phyloP scores from a whole-genome alignment of 1,140 invertebrate species.

The Radopholus similis region DNA sequence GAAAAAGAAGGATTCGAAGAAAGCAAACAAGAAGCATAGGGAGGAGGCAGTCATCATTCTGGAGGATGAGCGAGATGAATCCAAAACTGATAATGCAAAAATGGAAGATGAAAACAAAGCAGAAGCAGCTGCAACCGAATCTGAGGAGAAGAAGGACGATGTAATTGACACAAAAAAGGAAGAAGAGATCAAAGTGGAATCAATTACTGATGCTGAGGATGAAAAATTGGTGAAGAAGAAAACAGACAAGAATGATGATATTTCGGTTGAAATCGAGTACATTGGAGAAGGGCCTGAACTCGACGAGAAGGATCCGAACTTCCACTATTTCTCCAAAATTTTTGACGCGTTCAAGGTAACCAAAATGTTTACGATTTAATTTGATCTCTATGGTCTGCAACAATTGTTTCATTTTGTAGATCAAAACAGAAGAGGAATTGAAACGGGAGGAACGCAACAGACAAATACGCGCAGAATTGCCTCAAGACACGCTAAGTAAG shows the following conservation, averaged over 20 bases:
- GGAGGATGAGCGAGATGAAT: constrained; percentile 23
- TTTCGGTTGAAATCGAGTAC: constrained; percentile 54
- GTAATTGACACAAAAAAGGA: neutral
- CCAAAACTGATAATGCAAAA: neutral
- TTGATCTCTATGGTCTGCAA: constrained; percentile 12
- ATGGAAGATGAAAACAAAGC: constrained; percentile 21
- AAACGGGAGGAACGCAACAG: constrained; percentile 23
- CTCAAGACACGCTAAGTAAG: constrained; percentile 38
- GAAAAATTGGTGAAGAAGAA: neutral
- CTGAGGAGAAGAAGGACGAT: constrained; percentile 15
- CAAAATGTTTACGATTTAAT: constrained; percentile 13
- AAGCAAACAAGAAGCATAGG: constrained; percentile 31
- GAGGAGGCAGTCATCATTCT: neutral
- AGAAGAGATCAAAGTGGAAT: neutral
- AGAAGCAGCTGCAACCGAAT: constrained; percentile 2
- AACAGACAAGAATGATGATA: neutral
- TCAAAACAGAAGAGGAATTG: constrained; percentile 39
- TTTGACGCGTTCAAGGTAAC: constrained; percentile 55
- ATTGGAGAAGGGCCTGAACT: constrained; percentile 46
- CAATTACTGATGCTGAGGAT: neutral
- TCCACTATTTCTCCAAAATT: constrained; percentile 49
- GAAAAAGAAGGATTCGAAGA: constrained; percentile 59
- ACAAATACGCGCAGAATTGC: constrained; percentile 27
- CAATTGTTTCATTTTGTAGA: constrained; percentile 22
- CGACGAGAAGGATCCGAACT: constrained; percentile 49